A percentile compares a stretch with the other conserved stretches of the same genome.
Conservation (phyloP, 1,140 invertebrate species). For the Tenebrio molitor region DNA sequence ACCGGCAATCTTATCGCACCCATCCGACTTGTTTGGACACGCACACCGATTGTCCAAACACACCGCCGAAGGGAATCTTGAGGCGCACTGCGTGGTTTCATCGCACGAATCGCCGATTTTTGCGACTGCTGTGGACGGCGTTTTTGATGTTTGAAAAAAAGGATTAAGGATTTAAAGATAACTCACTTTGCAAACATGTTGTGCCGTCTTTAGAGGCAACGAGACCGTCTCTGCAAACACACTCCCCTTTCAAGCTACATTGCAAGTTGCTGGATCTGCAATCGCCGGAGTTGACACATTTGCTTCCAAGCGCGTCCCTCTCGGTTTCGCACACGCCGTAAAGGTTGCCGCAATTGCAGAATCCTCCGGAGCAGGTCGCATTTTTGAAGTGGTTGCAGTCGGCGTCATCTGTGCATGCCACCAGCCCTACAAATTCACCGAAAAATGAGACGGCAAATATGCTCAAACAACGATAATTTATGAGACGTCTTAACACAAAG, state of each 20-base stretch:
- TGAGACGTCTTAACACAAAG: no score
- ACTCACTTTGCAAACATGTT: not conserved
- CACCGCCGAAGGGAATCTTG: no score
- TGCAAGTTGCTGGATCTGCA: not conserved
- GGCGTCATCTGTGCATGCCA: not conserved
- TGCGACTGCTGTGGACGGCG: no score
- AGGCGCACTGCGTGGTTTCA: no score
- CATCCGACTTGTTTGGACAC: no score
- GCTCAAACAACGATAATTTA: no score
- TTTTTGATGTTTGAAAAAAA: no score
- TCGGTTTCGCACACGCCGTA: not conserved
- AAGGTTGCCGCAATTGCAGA: not conserved
- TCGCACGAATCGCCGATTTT: no score
- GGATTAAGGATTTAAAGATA: no score
- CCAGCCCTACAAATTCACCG: not conserved
- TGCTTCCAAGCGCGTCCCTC: not conserved
- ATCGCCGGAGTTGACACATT: not conserved
- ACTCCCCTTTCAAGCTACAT: not conserved
- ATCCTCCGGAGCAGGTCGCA: not conserved
- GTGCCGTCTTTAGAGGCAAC: not conserved
- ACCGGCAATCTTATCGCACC: no score
- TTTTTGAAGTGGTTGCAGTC: not conserved
- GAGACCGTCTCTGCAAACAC: not conserved
- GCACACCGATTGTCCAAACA: no score
- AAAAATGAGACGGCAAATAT: no score